Base-by-base conservation (phyloP, 2,113 vertebrate genomes). In the Chaetops frenatus region DNA sequence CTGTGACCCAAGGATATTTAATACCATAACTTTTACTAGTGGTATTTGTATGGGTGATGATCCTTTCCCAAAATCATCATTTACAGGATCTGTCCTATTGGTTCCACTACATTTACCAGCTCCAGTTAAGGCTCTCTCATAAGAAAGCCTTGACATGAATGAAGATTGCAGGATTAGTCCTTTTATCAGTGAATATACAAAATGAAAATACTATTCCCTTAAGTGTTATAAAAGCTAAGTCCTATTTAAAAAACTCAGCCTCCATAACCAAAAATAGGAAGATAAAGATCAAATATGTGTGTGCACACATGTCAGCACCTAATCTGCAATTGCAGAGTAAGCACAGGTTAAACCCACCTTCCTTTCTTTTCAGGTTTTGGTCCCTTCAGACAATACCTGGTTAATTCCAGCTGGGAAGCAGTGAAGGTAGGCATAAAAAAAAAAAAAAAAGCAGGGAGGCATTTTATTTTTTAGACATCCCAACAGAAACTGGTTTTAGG, bases 391-490 rank as follows among this genome's bases (percentile, higher is more conserved):
- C 97, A 98, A 78, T 95, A 98, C 83, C 76, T 98, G 72, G 90
- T 97, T 53, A 99, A 99, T 96, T 98, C 98, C 60, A 99, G 98
- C 96, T 99, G 98, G 98, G 98, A 97, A 97, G 98, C 98, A 67
- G 98, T 98, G 54, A 98, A 99, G 98, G 98, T 99, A 97, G 90
- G 82, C 33, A 44, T 21, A 10, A 36, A 79, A 40, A 38, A 50
- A 71, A 53, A 57, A 69, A 73, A 69, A 36, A 62, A 18, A 1
- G 3, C 11, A 40, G n/a, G 40, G 25, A 73, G 14, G 8, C 9
- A 36, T 69, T 69, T 80, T 73, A n/a, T 44, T 88, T 91, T 91
- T 33, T 44, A 35, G 38, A 54, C 10, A n/a, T 50, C 20, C 15
- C 23, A 67, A 31, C 9, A 53, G 15, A 66, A 81, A 72, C 44